phyloP scores from a whole-genome alignment of 53 echinoderm and acorn worm genomes.

The Pentamera pediparva region DNA sequence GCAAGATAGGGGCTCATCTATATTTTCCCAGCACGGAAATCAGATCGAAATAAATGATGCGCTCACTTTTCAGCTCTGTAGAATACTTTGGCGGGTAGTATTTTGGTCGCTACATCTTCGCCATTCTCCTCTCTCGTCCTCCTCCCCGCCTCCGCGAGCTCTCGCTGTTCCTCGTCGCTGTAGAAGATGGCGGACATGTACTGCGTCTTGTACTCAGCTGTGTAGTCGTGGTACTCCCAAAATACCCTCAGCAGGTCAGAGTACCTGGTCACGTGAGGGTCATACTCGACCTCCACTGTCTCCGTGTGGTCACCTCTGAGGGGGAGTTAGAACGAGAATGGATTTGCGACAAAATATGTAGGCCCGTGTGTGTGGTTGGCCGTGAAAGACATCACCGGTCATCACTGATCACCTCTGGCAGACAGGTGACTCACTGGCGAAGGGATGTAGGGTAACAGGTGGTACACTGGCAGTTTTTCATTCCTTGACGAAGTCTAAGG shows the following conservation, averaged over 20 bases:
- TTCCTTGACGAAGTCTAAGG: too few relatives aligned
- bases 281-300: constrained; percentile 67
- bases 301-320: constrained; percentile 71
- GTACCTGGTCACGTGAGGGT: constrained; percentile 50
- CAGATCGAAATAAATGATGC: too few relatives aligned
- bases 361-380: too few relatives aligned
- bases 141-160: constrained; percentile 39
- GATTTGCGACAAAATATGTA: neutral
- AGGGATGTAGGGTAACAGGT: too few relatives aligned
- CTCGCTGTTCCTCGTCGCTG: constrained; percentile 54
- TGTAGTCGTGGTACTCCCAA: constrained; percentile 58
- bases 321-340: neutral
- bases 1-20: too few relatives aligned
- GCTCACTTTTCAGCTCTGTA: constrained; percentile 78
- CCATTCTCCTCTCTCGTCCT: constrained; percentile 27
- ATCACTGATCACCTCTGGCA: too few relatives aligned
- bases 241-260: constrained; percentile 46
- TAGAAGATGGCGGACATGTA: constrained; percentile 81
- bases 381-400: too few relatives aligned
- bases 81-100: constrained; percentile 57
- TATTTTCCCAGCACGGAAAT: too few relatives aligned
- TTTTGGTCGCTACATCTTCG: constrained; percentile 41
- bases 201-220: constrained; percentile 53
- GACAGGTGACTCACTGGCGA: too few relatives aligned
- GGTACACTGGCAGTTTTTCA: too few relatives aligned